Conservation (phyloP, 2,797 vertebrate species). For the Hylomyscus alleni region DNA sequence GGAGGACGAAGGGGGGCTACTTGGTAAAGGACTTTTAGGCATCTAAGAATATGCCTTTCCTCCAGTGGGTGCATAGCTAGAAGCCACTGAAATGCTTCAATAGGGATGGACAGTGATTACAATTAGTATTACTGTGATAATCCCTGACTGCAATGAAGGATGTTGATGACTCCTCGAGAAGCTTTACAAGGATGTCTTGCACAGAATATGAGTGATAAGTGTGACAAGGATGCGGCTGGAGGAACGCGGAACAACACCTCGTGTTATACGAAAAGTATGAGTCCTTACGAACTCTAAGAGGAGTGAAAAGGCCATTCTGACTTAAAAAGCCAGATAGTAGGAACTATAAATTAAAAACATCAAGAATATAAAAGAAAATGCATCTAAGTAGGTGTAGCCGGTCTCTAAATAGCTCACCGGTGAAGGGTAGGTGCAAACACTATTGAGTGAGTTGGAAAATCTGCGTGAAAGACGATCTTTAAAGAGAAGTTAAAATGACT, state of each 20-base stretch:
- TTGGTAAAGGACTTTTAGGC: neutral
- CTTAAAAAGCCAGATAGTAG: neutral
- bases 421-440: neutral
- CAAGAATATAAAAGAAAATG: slow-evolving; percentile 17
- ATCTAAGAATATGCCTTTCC: neutral
- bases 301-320: neutral
- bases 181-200: neutral
- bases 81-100: neutral
- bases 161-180: neutral
- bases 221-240: neutral
- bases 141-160: neutral
- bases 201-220: neutral
- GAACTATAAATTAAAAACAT: neutral
- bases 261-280: neutral
- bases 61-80: neutral
- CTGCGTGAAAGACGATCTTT: neutral
- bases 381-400: neutral
- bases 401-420: neutral
- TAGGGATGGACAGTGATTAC: neutral
- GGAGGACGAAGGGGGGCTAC: neutral
- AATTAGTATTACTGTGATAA: neutral
- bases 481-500: neutral
- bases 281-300: neutral
- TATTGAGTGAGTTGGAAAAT: neutral
- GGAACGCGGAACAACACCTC: neutral